Evolutionary conservation across 2,888 invertebrate genomes (phyloP), one percentile per base, ranked within the genome.

Genomic region (Diarsia rubi): DNA sequence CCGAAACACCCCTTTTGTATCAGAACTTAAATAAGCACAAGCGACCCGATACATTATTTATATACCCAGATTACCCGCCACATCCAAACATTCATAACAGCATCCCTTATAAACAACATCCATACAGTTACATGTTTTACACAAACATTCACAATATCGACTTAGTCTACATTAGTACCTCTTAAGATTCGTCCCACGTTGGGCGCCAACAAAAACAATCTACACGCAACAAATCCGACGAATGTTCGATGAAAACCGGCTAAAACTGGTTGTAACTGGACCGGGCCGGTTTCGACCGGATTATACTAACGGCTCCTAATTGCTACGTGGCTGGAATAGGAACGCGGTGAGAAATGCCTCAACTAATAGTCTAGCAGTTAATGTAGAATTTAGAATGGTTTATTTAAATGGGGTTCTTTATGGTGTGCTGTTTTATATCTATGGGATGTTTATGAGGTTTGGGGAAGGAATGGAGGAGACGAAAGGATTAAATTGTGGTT

Each of bases 171-270:
- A 88, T 90, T 90, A 88, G 76, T 64, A 62, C 63, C 79, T 69
- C 76, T 93, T 89, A 88, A 86, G 85, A 94, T 94, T 92, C 94
- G 67, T 73, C 71, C 75, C 90, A 86, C 92, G 92, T 89, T 86
- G 84, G 85, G 77, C 83, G 84, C 80, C 85, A 88, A 87, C 85
- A 88, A 88, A 89, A 88, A 88, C 88, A 88, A 95, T 95, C 94
- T 94, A 92, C 95, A 94, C 93, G 92, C 91, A 93, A 95, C 95
- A 94, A 95, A 95, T 95, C 93, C 91, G 93, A 89, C 75, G 81
- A 87, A 85, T 85, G 83, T 86, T 88, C 88, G 82, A 82, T 86
- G 87, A 79, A 86, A 86, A 89, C 88, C 86, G 86, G 85, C 87
- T 89, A 88, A 88, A 90, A 87, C 90, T 88, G 88, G 87, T 87